Base-by-base conservation (phyloP, 2,888 invertebrate genomes). In the Xestia xanthographa region DNA sequence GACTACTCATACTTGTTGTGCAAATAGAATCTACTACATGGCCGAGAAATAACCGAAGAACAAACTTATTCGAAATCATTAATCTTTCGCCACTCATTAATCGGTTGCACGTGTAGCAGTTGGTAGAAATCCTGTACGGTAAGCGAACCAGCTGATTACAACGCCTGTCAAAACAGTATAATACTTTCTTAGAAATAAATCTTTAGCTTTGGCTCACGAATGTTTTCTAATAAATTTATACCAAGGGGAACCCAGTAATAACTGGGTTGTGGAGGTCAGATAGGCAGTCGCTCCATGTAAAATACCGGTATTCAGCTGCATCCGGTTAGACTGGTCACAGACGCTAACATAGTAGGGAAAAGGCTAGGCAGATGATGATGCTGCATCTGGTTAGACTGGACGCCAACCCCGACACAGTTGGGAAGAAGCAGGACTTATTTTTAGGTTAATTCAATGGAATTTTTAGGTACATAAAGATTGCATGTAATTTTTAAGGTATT, bases 41-140 rank as follows among this genome's bases (percentile, higher is more conserved):
- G 81, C 83, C 74, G 71, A 88, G 87, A 85, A 91, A 90, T 90
- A 92, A 89, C 86, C 84, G 84, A 88, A 90, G 86, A 84, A 85
- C 86, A 80, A 91, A 92, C 86, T 91, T 92, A 92, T 93, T 92
- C 90, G 88, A 87, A 86, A 84, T 92, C 93, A 93, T 93, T 94
- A 93, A 94, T 93, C 91, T 92, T 91, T 90, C 86, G 84, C 89
- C 86, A 88, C 90, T 93, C 91, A 92, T 92, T 92, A 91, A 92
- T 92, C 91, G 91, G 88, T 88, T 88, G 90, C 91, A 92, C 91
- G 90, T 92, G 92, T 92, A 90, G 88, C 89, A 85, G 88, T 90
- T 91, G 89, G 87, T 88, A 90, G 88, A 87, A 91, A 92, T 90
- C 88, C 88, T 90, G 86, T 88, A 89, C 86, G 89, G 91, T 91